Conservation (phyloP, 2,113 vertebrate species). For the Ictalurus furcatus region DNA sequence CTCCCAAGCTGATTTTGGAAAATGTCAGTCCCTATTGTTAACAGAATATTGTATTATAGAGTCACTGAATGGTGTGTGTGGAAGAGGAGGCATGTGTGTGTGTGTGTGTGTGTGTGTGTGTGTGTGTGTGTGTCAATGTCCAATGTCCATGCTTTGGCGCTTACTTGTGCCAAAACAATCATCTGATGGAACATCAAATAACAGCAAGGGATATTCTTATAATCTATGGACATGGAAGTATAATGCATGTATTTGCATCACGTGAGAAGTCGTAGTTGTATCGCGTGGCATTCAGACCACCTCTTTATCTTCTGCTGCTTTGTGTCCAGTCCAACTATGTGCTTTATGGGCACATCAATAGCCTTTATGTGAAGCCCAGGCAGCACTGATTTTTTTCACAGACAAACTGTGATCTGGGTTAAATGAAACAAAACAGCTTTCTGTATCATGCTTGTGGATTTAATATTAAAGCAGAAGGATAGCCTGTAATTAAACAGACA, state of each 20-base stretch:
- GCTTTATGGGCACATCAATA: constrained; percentile 39
- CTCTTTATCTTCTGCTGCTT: constrained; percentile 30
- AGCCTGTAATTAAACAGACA: not conserved
- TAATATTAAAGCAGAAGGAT: not conserved
- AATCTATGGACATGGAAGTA: not conserved
- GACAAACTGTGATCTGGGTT: constrained; percentile 17
- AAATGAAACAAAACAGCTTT: not conserved
- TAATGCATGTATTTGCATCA: constrained; percentile 29
- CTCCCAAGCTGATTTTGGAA: constrained; percentile 24
- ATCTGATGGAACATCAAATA: constrained; percentile 19
- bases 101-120: not conserved
- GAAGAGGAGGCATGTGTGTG: not conserved
- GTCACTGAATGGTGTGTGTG: not conserved
- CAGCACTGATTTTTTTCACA: constrained; percentile 29
- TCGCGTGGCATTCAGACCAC: not conserved
- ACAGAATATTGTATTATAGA: not conserved
- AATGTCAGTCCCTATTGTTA: not conserved
- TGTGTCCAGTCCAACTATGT: constrained; percentile 12
- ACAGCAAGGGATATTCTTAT: constrained; percentile 8
- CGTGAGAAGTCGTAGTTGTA: constrained; percentile 9
- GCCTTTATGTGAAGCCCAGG: constrained; percentile 22
- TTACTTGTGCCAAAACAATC: constrained; percentile 37
- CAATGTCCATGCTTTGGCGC: not conserved
- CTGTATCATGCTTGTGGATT: not conserved
- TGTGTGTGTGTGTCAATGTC: constrained; percentile 4